Evolutionary conservation across 2,888 invertebrate species (phyloP), one percentile per base, ranked within the genome.

Genomic region (Amiota minor): DNA sequence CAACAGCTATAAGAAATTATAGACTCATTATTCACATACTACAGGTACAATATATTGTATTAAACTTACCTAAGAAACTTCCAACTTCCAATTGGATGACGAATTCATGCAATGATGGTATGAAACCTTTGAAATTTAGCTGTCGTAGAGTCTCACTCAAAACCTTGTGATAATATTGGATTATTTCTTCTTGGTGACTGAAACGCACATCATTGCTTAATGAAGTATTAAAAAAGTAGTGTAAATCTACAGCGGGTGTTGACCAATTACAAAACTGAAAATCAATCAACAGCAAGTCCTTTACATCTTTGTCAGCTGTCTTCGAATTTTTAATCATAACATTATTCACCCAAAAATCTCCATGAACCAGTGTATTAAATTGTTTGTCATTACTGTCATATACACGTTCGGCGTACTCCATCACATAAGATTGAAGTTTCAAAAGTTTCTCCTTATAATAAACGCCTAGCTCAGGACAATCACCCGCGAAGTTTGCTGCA

Each of bases 341-440:
- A 64, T 89, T 89, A 72, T 89, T 89, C 0, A 78, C 78, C 89
- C 89, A 89, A 4, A 85, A 79, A 75, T 89, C 89, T 2, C 89
- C 89, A 70, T 89, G 89, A 20, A 77, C 78, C 16, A 89, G 56
- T 0, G 86, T 87, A 68, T 86, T 82, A 62, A 86, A 86, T 2
- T 81, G 71, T 2, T 72, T 67, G 11, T 75, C 70, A 14, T 76
- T 74, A 0, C 80, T 76, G 61, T 80, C 86, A 64, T 86, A 87
- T 0, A 87, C 87, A 6, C 75, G 72, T 4, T 80, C 82, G 1
- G 83, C 83, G 73, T 86, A 83, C 50, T 88, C 89, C 79, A 88
- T 85, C 0, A 89, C n/a, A 23, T 77, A 70, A 0, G 80, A 75
- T 46, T 81, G 82, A 2, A 89, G 46, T 0, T 77, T 78, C n/a